Percentiles rank a stretch among this genome's conserved stretches.
phyloP scores from a whole-genome alignment of 2,888 invertebrate genomes.

The Andrena trimmerana region DNA sequence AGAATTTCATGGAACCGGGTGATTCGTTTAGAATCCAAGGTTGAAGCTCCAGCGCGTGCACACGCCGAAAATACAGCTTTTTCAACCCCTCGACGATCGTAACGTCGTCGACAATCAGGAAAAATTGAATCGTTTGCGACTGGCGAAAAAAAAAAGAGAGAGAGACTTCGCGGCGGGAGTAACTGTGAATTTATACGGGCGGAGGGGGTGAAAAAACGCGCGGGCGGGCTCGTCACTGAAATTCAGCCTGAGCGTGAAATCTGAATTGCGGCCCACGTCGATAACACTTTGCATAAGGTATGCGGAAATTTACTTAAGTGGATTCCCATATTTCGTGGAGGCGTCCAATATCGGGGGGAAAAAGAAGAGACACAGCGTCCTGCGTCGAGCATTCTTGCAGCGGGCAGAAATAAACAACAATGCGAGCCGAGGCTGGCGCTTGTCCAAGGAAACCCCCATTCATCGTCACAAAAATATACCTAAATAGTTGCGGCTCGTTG shows the following conservation, averaged over 20 bases:
- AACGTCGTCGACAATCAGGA: constrained; percentile 31
- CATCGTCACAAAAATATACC: constrained; percentile 6
- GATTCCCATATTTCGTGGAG: constrained; percentile 43
- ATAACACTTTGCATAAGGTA: constrained; percentile 53
- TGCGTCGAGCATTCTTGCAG: constrained; percentile 30
- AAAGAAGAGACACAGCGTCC: constrained; percentile 24
- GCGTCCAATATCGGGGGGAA: constrained; percentile 31
- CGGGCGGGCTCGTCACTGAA: background rate
- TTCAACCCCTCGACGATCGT: background rate
- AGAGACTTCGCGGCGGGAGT: constrained; percentile 17
- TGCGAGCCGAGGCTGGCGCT: background rate
- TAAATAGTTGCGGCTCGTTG: constrained; percentile 9
- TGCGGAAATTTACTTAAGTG: constrained; percentile 57
- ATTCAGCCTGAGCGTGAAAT: constrained; percentile 21
- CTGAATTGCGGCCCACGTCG: constrained; percentile 38
- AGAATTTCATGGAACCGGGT: background rate
- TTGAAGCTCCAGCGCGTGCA: background rate
- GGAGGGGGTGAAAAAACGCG: background rate
- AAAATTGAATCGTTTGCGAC: constrained; percentile 28
- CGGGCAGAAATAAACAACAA: constrained; percentile 8
- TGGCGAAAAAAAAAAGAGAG: background rate
- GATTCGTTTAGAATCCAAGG: constrained; percentile 12
- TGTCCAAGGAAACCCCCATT: constrained; percentile 5
- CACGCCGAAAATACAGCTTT: constrained; percentile 3
- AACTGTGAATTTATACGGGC: constrained; percentile 37